A percentile compares a stretch with the other conserved stretches of the same genome.
Conservation (phyloP, 2,888 invertebrate genomes). For the Scaptomyza polygonia region DNA sequence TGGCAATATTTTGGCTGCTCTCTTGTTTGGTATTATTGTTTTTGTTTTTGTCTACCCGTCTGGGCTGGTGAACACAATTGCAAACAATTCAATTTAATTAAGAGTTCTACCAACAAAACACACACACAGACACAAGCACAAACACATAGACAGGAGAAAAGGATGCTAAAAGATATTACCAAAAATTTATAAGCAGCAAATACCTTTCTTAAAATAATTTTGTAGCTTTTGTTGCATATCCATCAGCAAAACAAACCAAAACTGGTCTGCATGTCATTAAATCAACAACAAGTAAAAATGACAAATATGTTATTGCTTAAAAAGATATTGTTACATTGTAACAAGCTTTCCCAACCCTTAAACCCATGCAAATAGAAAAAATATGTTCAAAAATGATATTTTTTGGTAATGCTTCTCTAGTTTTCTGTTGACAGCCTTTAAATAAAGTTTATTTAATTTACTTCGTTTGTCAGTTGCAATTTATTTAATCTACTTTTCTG, state of each 20-base stretch:
- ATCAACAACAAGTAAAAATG: too few species aligned
- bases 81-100: slow-evolving; percentile 77
- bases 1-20: neutral
- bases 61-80: slow-evolving; percentile 58
- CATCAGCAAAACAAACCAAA: slow-evolving; percentile 9
- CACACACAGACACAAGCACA: slow-evolving; percentile 16
- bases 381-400: neutral
- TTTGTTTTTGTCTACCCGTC: slow-evolving; percentile 42
- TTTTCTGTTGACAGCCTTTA: slow-evolving; percentile 7
- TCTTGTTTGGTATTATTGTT: slow-evolving; percentile 21
- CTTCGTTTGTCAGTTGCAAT: neutral
- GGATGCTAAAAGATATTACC: slow-evolving; percentile 2
- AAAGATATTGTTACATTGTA: too few species aligned
- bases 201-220: slow-evolving; percentile 3
- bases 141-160: slow-evolving; percentile 7
- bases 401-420: neutral
- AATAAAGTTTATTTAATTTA: slow-evolving; percentile 10
- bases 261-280: neutral
- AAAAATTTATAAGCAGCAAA: slow-evolving; percentile 22
- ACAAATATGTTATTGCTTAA: too few species aligned
- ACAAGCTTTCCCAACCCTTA: too few species aligned
- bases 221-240: slow-evolving; percentile 6
- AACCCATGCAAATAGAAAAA: neutral
- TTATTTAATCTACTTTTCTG: slow-evolving; percentile 4
- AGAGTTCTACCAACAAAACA: slow-evolving; percentile 51